A percentile compares a stretch with the other conserved stretches of the same genome.
phyloP scores from a whole-genome alignment of 1,140 invertebrate species.

The Bicyclus anynana region DNA sequence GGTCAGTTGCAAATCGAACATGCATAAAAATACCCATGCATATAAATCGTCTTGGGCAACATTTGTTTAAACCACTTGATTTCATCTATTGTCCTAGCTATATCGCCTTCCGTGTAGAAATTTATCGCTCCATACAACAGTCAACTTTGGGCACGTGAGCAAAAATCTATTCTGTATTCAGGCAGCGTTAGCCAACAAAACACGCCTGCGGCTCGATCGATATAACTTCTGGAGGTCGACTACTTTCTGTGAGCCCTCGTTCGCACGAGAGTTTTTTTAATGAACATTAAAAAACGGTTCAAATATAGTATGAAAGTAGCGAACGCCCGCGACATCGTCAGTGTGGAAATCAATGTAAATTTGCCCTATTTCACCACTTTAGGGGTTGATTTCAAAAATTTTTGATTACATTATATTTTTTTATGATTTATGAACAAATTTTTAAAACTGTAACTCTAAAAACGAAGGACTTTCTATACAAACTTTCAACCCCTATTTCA shows the following conservation, averaged over 20 bases:
- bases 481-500: too few relatives aligned
- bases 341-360: too few relatives aligned
- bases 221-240: slow-evolving; percentile 34
- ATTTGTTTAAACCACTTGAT: not conserved
- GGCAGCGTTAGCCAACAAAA: slow-evolving; percentile 22
- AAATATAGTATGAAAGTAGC: too few relatives aligned
- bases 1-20: too few relatives aligned
- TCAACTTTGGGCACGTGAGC: slow-evolving; percentile 4
- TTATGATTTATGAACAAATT: too few relatives aligned
- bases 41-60: not conserved
- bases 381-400: too few relatives aligned
- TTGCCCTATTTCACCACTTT: not conserved
- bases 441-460: too few relatives aligned
- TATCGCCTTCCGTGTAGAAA: not conserved
- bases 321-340: too few relatives aligned
- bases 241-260: slow-evolving; percentile 27
- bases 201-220: slow-evolving; percentile 16
- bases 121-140: not conserved
- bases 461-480: too few relatives aligned
- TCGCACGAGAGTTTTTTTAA: too few relatives aligned
- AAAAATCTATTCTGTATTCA: slow-evolving; percentile 24
- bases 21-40: not conserved
- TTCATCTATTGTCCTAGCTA: not conserved
- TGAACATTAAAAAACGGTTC: too few relatives aligned
- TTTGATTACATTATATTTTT: too few relatives aligned